Conservation (phyloP, 2,797 vertebrate species). For the Australoheros facetus region DNA sequence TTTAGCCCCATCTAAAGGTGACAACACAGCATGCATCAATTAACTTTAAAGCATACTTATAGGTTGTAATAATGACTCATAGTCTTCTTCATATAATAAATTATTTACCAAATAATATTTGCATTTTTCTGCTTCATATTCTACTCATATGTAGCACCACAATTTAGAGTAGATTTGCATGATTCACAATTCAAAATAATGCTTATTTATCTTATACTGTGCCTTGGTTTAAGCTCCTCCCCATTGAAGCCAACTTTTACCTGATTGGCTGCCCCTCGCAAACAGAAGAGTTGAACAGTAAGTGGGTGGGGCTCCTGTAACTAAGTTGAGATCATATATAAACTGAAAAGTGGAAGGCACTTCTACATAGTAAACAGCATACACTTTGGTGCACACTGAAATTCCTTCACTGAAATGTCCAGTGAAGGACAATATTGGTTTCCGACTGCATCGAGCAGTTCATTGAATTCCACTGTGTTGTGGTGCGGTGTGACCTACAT, state of each 20-base stretch:
- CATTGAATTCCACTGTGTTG: too few relatives aligned
- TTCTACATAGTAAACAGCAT: too few relatives aligned
- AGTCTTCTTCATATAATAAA: background rate
- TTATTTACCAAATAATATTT: background rate
- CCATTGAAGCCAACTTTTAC: background rate
- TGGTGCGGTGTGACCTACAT: too few relatives aligned
- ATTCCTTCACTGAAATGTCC: too few relatives aligned
- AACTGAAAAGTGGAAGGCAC: background rate
- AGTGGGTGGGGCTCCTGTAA: background rate
- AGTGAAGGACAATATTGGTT: too few relatives aligned
- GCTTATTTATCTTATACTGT: background rate
- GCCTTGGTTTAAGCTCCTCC: background rate
- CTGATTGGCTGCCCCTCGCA: background rate
- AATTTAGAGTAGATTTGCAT: background rate
- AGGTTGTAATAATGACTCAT: background rate
- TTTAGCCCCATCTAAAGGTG: background rate
- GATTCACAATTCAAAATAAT: background rate
- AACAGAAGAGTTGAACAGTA: background rate
- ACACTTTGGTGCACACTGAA: too few relatives aligned
- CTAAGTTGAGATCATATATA: background rate
- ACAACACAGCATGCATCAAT: background rate
- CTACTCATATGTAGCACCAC: background rate
- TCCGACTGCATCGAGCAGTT: too few relatives aligned
- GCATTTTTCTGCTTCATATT: background rate
- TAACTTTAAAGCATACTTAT: background rate